Percentiles rank a stretch among this genome's conserved stretches.
Conservation (phyloP, 2,797 vertebrate genomes). For the Phataginus tricuspis region DNA sequence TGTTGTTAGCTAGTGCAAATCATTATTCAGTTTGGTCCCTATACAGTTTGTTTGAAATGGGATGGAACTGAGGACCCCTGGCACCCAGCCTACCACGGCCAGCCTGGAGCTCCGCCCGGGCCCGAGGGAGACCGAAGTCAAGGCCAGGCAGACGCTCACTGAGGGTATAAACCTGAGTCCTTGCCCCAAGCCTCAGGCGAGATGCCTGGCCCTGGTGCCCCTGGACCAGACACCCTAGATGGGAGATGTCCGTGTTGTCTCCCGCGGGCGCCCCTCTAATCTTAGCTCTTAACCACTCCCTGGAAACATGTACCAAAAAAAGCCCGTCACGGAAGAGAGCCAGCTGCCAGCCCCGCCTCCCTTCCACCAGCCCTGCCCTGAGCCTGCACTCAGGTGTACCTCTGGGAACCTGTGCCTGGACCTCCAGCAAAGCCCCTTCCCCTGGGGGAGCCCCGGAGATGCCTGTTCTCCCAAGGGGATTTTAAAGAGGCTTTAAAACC, state of each 20-base stretch:
- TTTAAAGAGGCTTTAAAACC: not conserved
- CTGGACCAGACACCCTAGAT: not conserved
- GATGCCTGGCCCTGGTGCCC: rapidly evolving
- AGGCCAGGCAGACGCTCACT: not conserved
- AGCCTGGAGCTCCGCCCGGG: not conserved
- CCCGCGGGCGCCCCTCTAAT: not conserved
- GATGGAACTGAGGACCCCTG: not conserved
- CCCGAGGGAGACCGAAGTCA: not conserved
- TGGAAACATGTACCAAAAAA: not conserved
- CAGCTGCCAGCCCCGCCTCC: not conserved
- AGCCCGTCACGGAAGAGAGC: not conserved
- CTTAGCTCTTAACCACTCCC: not conserved
- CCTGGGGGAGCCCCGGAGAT: not conserved
- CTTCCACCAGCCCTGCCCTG: not conserved
- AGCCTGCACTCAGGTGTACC: not conserved
- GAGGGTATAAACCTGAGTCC: not conserved
- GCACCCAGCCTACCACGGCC: not conserved
- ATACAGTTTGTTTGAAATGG: not conserved
- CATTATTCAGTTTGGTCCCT: not conserved
- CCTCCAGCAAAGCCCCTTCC: not conserved
- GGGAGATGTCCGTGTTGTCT: not conserved
- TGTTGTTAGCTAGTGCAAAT: not conserved
- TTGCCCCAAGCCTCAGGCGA: not conserved
- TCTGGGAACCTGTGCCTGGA: not conserved
- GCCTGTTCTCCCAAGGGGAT: not conserved